Conservation (phyloP, 2,888 invertebrate genomes). For the Galerucella nymphaeae region DNA sequence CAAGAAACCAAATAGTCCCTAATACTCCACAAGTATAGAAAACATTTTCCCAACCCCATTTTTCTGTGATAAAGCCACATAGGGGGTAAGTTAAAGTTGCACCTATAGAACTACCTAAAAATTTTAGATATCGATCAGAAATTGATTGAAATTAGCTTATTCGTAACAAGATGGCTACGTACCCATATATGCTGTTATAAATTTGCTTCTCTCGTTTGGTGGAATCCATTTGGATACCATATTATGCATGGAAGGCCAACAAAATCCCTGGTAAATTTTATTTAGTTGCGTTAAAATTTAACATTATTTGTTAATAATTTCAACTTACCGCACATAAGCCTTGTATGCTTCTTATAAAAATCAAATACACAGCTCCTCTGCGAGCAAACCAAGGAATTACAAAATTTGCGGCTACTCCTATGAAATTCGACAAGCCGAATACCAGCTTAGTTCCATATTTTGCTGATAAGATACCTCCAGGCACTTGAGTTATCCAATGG, state of each 20-base stretch:
- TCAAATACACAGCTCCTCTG: conserved; percentile 69
- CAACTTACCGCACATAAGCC: conserved; percentile 75
- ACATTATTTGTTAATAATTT: too few relatives aligned
- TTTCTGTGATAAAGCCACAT: conserved; percentile 74
- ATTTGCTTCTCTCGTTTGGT: conserved; percentile 77
- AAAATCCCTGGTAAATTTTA: conserved; percentile 68
- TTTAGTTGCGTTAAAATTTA: neutral
- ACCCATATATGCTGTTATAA: conserved; percentile 61
- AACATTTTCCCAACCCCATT: conserved; percentile 77
- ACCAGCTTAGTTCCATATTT: conserved; percentile 78
- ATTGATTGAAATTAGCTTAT: too few relatives aligned
- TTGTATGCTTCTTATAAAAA: conserved; percentile 73
- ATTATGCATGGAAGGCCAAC: conserved; percentile 84
- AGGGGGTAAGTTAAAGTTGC: conserved; percentile 76
- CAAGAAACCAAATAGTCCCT: conserved; percentile 74
- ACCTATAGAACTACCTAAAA: conserved; percentile 73
- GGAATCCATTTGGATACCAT: conserved; percentile 87
- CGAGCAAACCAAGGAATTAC: conserved; percentile 74
- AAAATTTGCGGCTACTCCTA: conserved; percentile 73
- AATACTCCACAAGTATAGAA: conserved; percentile 74
- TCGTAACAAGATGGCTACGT: conserved; percentile 29
- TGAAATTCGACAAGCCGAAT: conserved; percentile 75
- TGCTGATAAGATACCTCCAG: conserved; percentile 76
- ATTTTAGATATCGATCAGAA: neutral
- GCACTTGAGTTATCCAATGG: conserved; percentile 78